These are phyloP conservation scores for Arvicanthis niloticus DNA, from an alignment of 2,113 vertebrate species.

Conservation along the genomic window DNA sequence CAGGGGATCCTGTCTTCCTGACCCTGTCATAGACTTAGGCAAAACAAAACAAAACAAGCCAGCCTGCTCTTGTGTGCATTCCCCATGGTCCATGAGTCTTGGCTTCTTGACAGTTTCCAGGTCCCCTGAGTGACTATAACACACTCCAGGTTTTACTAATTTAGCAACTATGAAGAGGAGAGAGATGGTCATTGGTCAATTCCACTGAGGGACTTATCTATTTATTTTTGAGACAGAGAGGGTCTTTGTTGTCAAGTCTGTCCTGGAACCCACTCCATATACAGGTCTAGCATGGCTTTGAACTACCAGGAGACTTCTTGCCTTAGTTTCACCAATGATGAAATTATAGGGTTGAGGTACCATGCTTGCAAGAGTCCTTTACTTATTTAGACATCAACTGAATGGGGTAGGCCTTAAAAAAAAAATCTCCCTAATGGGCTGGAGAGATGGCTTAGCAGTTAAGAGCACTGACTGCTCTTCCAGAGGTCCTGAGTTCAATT, in stretches of 20 bases:
- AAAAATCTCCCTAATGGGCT: background rate
- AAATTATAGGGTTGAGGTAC: background rate
- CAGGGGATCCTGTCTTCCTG: background rate
- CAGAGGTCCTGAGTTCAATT: too few species aligned
- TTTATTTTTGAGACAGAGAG: background rate
- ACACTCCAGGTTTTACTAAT: background rate
- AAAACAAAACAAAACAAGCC: too few species aligned
- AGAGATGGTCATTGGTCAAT: background rate
- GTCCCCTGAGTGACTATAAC: background rate
- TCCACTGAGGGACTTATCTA: background rate
- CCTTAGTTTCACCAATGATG: too few species aligned
- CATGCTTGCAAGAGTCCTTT: background rate
- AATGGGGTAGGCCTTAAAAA: background rate
- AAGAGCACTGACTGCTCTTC: too few species aligned
- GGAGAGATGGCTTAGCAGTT: too few species aligned
- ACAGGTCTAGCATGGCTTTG: background rate
- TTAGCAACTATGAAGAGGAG: background rate
- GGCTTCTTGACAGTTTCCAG: background rate
- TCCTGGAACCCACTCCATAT: background rate
- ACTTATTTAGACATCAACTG: background rate
- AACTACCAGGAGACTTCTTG: background rate
- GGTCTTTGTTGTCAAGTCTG: too few species aligned
- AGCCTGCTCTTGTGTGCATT: background rate
- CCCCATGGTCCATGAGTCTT: fast-evolving
- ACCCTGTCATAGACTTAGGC: background rate